Evolutionary conservation across 2,797 vertebrate genomes (phyloP).

Genomic region (Phalloptychus januarius): DNA sequence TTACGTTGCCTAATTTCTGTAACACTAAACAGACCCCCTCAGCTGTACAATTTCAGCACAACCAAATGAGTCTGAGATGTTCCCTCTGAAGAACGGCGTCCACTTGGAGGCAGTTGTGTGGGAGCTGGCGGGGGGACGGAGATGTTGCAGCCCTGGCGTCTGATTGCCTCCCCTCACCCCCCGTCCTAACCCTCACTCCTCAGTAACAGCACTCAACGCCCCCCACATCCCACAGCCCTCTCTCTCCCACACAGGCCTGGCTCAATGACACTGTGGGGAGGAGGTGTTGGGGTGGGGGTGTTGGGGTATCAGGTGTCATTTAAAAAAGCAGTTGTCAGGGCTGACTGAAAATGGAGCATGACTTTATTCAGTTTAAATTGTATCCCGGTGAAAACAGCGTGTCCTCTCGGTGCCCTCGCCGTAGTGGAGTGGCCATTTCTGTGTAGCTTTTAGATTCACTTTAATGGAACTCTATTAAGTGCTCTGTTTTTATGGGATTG

Average conservation of each 20-base stretch:
- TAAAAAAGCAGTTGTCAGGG: slow-evolving; percentile 76
- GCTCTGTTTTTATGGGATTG: slow-evolving; percentile 70
- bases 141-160: slow-evolving; percentile 56
- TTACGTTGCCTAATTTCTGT: not conserved
- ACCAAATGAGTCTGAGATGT: slow-evolving; percentile 21
- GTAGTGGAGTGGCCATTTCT: slow-evolving; percentile 60
- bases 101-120: slow-evolving; percentile 34
- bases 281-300: slow-evolving; percentile 21
- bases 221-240: slow-evolving; percentile 17
- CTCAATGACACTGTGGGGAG: slow-evolving; percentile 38
- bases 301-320: slow-evolving; percentile 74
- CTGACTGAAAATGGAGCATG: slow-evolving; percentile 72
- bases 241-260: slow-evolving; percentile 43
- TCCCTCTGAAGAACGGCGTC: slow-evolving; percentile 45
- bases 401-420: slow-evolving; percentile 56
- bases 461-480: slow-evolving; percentile 76
- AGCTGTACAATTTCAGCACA: not conserved
- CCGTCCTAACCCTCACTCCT: slow-evolving; percentile 30
- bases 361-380: slow-evolving; percentile 68
- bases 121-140: slow-evolving; percentile 29
- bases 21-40: not conserved
- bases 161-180: slow-evolving; percentile 52
- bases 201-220: slow-evolving; percentile 47
- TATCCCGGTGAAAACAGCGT: slow-evolving; percentile 60
- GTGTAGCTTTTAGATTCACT: slow-evolving; percentile 44